Base-by-base conservation (phyloP, 2,888 invertebrate genomes). In the Athalia rosae region DNA sequence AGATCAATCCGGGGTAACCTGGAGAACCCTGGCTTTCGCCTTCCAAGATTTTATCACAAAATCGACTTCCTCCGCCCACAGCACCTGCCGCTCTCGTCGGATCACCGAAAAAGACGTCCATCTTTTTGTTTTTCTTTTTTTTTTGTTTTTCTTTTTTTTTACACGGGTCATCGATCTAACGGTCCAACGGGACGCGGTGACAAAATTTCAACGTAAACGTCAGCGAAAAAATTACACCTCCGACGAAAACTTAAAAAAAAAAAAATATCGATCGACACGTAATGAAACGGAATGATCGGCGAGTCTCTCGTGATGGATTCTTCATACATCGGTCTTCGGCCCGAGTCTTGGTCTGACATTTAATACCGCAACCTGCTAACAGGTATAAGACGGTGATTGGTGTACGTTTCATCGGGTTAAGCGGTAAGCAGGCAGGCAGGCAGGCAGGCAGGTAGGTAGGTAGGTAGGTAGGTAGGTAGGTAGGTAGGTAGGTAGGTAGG, bases 351-450 rank as follows among this genome's bases (percentile, higher is more conserved):
- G 11, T 41, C 50, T 67, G 67, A 67, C 67, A 67, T 50, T 50
- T 53, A 53, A 73, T 73, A 73, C 61, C 69, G 15, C 45, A 56
- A 76, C 76, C 76, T 66, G 76, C 15, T 66, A 66, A 76, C 63
- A 66, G 58, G 64, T 67, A 76, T 64, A 43, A 66, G 45, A 76
- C 47, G 41, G 43, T 58, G 58, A 63, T 63, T 66, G 66, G 76
- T 76, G 62, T 76, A 76, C 66, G 63, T 76, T 76, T 76, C 76
- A 66, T 4, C 76, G 53, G 76, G 76, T 76, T 76, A 76, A 63
- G 66, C 58, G 56, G 76, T 76, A 56, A 76, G 63, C 58, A 45
- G 66, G 48, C n/a, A 43, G 50, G 53, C 76, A 56, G 28, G 28
- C 28, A 28, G 28, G 28, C 28, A 28, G 28, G 28, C 28, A 28